Percentiles rank a stretch among this genome's conserved stretches.
Evolutionary conservation across 2,888 invertebrate genomes (phyloP).

Genomic region (Dryobota labecula): DNA sequence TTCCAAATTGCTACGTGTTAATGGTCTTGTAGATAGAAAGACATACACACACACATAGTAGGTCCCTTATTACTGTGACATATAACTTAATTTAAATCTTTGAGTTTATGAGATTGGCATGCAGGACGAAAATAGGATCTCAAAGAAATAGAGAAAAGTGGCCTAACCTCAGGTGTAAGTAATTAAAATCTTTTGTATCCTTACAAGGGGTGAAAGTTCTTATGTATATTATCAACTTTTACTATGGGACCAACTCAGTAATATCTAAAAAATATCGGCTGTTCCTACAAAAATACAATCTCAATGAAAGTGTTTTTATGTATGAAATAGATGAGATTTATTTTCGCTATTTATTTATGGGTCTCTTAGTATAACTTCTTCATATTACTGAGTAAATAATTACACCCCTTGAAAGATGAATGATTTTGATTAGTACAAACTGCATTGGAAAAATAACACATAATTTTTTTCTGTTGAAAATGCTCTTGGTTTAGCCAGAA

Average conservation of each 20-base stretch:
- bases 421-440: not conserved
- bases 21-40: not conserved
- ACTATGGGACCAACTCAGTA: not conserved
- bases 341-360: not conserved
- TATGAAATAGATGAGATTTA: not conserved
- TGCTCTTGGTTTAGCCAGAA: no score
- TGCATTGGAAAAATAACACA: not conserved
- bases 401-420: not conserved
- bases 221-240: slow-evolving; percentile 16
- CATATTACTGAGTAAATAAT: not conserved
- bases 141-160: not conserved
- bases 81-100: not conserved
- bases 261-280: no score
- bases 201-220: not conserved
- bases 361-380: not conserved
- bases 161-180: not conserved
- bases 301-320: not conserved
- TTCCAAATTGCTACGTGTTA: not conserved
- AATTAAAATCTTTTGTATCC: slow-evolving; percentile 2
- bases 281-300: not conserved
- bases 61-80: not conserved
- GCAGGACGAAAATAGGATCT: not conserved
- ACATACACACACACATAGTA: not conserved
- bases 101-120: not conserved
- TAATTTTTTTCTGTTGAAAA: not conserved